Percentiles rank a stretch among this genome's conserved stretches.
phyloP scores from a whole-genome alignment of 2,797 vertebrate genomes.

The Ctenopoma multispine region DNA sequence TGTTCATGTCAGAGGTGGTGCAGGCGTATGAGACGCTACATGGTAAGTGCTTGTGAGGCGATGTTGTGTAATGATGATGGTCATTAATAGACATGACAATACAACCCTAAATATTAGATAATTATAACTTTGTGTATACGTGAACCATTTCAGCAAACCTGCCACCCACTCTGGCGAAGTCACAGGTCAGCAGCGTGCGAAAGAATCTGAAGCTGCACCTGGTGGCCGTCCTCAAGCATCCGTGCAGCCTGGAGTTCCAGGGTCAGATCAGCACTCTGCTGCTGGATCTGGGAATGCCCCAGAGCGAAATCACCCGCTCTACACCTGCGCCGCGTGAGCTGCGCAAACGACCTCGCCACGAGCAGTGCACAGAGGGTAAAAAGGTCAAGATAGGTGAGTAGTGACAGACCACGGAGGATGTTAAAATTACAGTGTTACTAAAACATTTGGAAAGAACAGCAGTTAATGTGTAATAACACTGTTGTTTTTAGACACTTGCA shows the following conservation, averaged over 20 bases:
- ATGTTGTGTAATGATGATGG: background rate
- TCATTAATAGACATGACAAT: background rate
- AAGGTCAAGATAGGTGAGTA: constrained; percentile 93
- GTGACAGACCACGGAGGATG: background rate
- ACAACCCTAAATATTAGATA: background rate
- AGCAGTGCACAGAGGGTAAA: constrained; percentile 88
- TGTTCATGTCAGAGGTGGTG: constrained; percentile 98
- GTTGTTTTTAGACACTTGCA: no score
- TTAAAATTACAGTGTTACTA: background rate
- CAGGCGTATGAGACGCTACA: constrained; percentile 95
- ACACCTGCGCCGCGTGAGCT: constrained; percentile 86
- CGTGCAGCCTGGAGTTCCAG: constrained; percentile 92
- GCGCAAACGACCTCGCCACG: constrained; percentile 89
- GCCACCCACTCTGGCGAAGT: constrained; percentile 94
- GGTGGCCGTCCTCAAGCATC: constrained; percentile 92
- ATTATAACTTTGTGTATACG: background rate
- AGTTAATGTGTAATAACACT: background rate
- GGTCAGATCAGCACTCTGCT: constrained; percentile 93
- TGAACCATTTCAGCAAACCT: constrained; percentile 86
- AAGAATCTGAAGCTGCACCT: constrained; percentile 96
- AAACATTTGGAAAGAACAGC: background rate
- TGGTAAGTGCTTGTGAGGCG: constrained; percentile 79
- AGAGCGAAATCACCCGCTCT: constrained; percentile 90
- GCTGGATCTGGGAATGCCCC: constrained; percentile 93
- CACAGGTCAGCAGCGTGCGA: constrained; percentile 96